phyloP scores from a whole-genome alignment of 2,797 vertebrate genomes.

The Lacerta viridis region DNA sequence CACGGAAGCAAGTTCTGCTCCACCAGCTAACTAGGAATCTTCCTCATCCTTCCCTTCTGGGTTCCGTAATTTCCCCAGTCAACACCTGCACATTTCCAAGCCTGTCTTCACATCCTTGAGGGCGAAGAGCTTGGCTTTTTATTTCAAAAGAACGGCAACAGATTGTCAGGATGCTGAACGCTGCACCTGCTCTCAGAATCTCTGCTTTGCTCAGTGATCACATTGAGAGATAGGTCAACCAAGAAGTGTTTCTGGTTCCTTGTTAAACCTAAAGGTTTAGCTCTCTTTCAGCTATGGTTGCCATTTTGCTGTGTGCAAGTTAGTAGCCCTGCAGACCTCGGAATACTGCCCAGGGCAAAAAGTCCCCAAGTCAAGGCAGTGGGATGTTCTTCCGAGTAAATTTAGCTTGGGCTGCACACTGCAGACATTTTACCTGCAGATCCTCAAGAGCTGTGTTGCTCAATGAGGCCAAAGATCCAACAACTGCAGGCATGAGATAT shows the following conservation, averaged over 20 bases:
- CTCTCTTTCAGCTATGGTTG: not conserved
- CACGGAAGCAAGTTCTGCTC: not conserved
- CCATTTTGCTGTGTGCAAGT: not conserved
- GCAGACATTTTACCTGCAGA: not conserved
- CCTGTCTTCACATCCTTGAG: not conserved
- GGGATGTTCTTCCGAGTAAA: not conserved
- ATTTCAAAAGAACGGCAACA: not conserved
- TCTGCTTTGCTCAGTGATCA: not conserved
- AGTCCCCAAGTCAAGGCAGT: not conserved
- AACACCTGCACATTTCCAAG: not conserved
- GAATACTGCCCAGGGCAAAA: not conserved
- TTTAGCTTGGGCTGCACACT: not conserved
- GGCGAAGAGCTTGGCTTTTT: not conserved
- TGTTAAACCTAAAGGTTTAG: not conserved
- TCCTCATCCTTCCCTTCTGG: not conserved
- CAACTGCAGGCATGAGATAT: not conserved
- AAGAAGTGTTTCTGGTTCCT: not conserved
- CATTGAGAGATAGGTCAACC: too few relatives aligned
- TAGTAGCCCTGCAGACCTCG: not conserved
- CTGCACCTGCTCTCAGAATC: not conserved
- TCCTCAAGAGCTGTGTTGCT: not conserved
- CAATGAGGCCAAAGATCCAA: not conserved
- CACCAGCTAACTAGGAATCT: not conserved
- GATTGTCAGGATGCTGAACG: not conserved
- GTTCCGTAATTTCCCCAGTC: not conserved